Evolutionary conservation across 2,888 invertebrate species (phyloP).

Genomic region (Microplitis manilae): DNA sequence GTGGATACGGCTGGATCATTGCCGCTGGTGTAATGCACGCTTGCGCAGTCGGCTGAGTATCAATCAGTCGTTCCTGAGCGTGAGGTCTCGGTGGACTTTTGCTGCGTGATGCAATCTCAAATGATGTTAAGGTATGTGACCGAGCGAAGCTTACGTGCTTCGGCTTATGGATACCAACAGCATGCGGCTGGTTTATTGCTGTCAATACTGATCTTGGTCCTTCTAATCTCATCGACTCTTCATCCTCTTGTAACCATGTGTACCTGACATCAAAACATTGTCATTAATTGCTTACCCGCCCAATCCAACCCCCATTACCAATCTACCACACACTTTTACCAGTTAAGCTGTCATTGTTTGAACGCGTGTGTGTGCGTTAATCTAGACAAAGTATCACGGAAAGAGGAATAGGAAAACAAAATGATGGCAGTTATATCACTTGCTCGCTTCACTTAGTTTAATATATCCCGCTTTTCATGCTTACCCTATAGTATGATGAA

Average conservation of each 20-base stretch:
- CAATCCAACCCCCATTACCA: not conserved
- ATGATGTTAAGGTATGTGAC: constrained; percentile 89
- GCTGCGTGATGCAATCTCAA: constrained; percentile 76
- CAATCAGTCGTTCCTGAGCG: constrained; percentile 70
- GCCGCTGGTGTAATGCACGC: constrained; percentile 56
- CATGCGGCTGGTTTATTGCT: constrained; percentile 70
- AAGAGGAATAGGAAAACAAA: constrained; percentile 1
- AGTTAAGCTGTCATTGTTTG: not conserved
- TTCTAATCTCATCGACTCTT: constrained; percentile 81
- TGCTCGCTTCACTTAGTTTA: not conserved
- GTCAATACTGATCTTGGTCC: constrained; percentile 75
- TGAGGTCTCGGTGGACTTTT: constrained; percentile 73
- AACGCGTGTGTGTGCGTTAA: not conserved
- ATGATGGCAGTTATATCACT: not conserved
- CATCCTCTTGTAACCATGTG: constrained; percentile 86
- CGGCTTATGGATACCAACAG: constrained; percentile 72
- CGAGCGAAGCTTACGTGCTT: constrained; percentile 94
- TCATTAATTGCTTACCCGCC: not conserved
- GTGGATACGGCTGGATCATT: constrained; percentile 58
- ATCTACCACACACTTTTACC: not conserved
- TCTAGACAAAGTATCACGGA: not conserved
- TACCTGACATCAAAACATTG: constrained; percentile 69
- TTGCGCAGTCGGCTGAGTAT: constrained; percentile 68
- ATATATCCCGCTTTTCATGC: not conserved
- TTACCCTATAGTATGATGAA: constrained; percentile 49